Evolutionary conservation across 2,888 invertebrate species (phyloP).

Genomic region (Nasonia oneida): DNA sequence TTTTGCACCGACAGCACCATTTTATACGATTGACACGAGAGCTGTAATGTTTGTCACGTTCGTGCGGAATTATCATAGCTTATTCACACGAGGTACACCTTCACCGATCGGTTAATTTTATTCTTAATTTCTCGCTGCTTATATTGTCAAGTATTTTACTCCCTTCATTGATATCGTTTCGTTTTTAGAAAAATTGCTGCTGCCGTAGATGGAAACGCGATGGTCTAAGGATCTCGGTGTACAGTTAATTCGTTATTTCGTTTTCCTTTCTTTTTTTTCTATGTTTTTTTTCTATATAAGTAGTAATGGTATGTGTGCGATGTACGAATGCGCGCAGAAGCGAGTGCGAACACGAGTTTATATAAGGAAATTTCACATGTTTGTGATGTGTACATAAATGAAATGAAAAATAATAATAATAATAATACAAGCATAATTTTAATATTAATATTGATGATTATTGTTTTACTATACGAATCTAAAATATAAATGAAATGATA

Average conservation of each 20-base stretch:
- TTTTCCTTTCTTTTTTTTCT: constrained; percentile 67
- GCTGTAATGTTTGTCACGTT: not conserved
- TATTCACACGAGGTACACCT: not conserved
- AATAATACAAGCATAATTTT: constrained; percentile 24
- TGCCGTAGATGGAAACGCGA: constrained; percentile 66
- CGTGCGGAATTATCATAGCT: not conserved
- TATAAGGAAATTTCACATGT: constrained; percentile 58
- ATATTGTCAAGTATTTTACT: not conserved
- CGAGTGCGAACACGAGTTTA: constrained; percentile 57
- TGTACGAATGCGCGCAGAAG: constrained; percentile 61
- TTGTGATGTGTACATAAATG: constrained; percentile 67
- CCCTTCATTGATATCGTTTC: not conserved
- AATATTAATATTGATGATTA: constrained; percentile 50
- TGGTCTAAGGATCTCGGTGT: constrained; percentile 76
- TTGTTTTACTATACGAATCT: constrained; percentile 26
- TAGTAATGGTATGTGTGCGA: constrained; percentile 59
- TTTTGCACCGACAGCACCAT: constrained; percentile 24
- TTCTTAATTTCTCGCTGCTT: not conserved
- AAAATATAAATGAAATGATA: constrained; percentile 29
- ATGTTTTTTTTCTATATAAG: constrained; percentile 58
- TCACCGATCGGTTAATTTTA: not conserved
- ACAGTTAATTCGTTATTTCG: constrained; percentile 72
- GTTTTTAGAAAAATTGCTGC: not conserved
- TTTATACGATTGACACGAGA: not conserved
- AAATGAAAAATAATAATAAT: not conserved